Evolutionary conservation across 2,797 vertebrate species (phyloP), one percentile per base, ranked within the genome.

Genomic region (Rhinichthys osculus): DNA sequence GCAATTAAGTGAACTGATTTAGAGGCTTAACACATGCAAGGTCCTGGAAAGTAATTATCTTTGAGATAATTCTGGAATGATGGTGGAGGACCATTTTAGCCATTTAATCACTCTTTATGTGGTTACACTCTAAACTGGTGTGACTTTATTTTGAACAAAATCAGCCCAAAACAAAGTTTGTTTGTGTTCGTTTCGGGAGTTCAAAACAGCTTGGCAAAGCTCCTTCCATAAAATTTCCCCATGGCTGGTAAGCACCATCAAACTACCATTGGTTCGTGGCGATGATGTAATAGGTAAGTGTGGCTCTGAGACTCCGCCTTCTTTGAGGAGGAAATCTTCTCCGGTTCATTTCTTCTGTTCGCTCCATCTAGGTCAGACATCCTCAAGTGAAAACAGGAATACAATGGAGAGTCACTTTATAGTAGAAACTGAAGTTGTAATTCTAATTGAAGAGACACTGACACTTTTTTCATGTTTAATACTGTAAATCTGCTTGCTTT

Each of bases 1-100:
- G 91, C 91, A 93, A 94, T 94, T 94, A 93, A 92, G 87, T 83
- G 89, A 89, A 90, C 91, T 92, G 92, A 95, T 94, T 93, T 91
- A 91, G 90, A 92, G 90, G 74, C 42, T n/a, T 94, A 92, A 90
- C 91, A 70, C 85, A 86, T 72, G 92, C 90, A 91, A 90, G 91
- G 86, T 93, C 89, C 90, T 89, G 86, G 90, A 93, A 94, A 91
- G 92, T 92, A 93, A 93, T 93, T 92, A 92, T 79, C 88, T 91
- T 91, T 91, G 89, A 91, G 91, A 93, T 88, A 50, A 90, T 81
- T 59, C 88, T 67, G 69, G 73, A 90, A 86, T 85, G 59, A 52
- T 71, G 76, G 38, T 66, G 54, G 19, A 74, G 21, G 71, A 50
- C 27, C 4, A 47, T 83, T 83, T 74, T 66, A 73, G 7, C 21